A percentile compares a stretch with the other conserved stretches of the same genome.
Evolutionary conservation across 2,888 invertebrate genomes (phyloP).

Genomic region (Idaea straminata): DNA sequence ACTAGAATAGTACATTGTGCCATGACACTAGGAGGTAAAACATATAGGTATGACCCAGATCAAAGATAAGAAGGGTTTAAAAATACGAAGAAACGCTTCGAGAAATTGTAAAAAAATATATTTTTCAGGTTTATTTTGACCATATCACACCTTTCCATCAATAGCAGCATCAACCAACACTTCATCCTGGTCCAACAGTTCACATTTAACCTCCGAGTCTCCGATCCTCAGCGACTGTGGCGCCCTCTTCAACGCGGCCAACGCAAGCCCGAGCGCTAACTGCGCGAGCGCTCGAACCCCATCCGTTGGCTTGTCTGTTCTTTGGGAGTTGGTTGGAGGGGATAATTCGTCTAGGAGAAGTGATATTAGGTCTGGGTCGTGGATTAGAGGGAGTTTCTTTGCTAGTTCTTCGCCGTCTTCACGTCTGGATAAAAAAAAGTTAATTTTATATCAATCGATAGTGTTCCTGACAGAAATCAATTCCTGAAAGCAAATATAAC

Average conservation of each 20-base stretch:
- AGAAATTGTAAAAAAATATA: neutral
- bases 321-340: constrained; percentile 32
- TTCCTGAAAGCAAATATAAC: too few relatives aligned
- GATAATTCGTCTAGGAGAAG: constrained; percentile 75
- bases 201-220: constrained; percentile 34
- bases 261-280: constrained; percentile 56
- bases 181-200: constrained; percentile 88
- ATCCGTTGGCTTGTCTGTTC: constrained; percentile 16
- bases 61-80: too few relatives aligned
- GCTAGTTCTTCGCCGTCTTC: constrained; percentile 88
- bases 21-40: neutral
- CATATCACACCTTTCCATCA: constrained; percentile 76
- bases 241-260: constrained; percentile 66
- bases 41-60: too few relatives aligned
- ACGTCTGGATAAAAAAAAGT: constrained; percentile 55
- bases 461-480: constrained; percentile 1
- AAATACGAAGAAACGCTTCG: neutral
- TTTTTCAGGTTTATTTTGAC: neutral
- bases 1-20: neutral
- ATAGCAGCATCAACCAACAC: constrained; percentile 89
- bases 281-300: constrained; percentile 30
- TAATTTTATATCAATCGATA: neutral
- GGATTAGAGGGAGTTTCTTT: constrained; percentile 83
- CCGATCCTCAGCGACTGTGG: constrained; percentile 57
- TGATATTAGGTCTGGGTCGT: constrained; percentile 80